Percentiles rank a stretch among this genome's conserved stretches.
phyloP scores from a whole-genome alignment of 2,797 vertebrate species.

The Bucorvus abyssinicus region DNA sequence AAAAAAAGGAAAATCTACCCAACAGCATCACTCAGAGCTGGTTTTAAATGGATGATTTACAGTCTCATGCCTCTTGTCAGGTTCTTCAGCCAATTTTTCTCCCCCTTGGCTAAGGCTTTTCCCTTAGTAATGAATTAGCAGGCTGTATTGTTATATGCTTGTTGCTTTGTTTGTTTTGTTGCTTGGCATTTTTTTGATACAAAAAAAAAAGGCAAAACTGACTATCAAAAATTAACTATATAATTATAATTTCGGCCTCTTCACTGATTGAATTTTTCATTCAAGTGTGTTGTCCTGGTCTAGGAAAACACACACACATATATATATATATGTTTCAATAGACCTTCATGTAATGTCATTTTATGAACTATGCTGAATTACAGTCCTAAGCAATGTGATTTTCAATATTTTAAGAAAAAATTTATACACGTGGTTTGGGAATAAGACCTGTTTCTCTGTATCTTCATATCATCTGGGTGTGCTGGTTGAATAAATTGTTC shows the following conservation, averaged over 20 bases:
- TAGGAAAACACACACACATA: fast-evolving
- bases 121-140: background rate
- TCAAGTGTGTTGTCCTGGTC: background rate
- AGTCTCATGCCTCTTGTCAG: background rate
- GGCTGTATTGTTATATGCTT: background rate
- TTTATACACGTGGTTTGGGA: fast-evolving
- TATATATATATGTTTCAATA: fast-evolving
- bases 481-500: background rate
- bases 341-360: background rate
- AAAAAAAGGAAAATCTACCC: constrained; percentile 1
- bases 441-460: background rate
- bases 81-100: background rate
- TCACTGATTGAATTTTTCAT: background rate
- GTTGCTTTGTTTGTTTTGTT: background rate
- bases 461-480: background rate
- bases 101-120: background rate
- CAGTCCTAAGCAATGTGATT: background rate
- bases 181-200: background rate
- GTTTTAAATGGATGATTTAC: background rate
- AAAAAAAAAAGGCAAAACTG: background rate
- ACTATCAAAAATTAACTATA: background rate
- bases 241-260: background rate
- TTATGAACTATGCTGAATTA: background rate
- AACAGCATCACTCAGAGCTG: background rate
- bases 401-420: background rate